Conservation (phyloP, 2,113 vertebrate species). For the Gobius niger region DNA sequence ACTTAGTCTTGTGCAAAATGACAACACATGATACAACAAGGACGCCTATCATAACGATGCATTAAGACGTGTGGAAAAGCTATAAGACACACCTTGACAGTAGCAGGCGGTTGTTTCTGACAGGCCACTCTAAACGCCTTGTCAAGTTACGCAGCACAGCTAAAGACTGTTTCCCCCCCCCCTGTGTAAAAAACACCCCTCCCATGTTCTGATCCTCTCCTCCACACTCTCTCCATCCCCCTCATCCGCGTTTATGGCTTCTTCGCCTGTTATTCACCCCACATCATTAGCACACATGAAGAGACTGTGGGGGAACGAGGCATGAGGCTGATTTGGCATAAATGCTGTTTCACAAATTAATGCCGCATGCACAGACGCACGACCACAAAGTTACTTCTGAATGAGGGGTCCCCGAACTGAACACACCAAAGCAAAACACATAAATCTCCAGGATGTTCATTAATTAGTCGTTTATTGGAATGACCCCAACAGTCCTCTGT, state of each 20-base stretch:
- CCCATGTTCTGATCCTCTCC: constrained; percentile 40
- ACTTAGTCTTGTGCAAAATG: too few species aligned
- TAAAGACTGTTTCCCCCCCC: constrained; percentile 52
- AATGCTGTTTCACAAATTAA: constrained; percentile 24
- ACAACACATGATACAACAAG: neutral
- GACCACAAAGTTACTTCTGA: constrained; percentile 43
- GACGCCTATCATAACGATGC: neutral
- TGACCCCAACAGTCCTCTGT: neutral
- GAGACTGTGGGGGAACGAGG: constrained; percentile 53
- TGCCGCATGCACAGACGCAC: constrained; percentile 11
- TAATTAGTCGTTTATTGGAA: constrained; percentile 9
- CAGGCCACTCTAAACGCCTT: constrained; percentile 50
- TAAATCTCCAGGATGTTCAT: constrained; percentile 15
- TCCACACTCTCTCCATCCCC: constrained; percentile 16
- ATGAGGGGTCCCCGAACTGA: constrained; percentile 30
- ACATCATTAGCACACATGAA: constrained; percentile 60
- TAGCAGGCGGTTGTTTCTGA: constrained; percentile 27
- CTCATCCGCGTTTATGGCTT: constrained; percentile 25
- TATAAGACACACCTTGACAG: neutral
- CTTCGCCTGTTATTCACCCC: constrained; percentile 30
- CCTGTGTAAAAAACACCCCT: constrained; percentile 62
- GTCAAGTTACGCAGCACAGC: constrained; percentile 47
- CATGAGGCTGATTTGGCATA: constrained; percentile 38
- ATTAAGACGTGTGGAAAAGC: neutral
- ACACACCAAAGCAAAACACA: constrained; percentile 22